These are phyloP conservation scores for Ceyx margarethae DNA, from an alignment of 2,113 vertebrate species.

Conservation along the genomic window DNA sequence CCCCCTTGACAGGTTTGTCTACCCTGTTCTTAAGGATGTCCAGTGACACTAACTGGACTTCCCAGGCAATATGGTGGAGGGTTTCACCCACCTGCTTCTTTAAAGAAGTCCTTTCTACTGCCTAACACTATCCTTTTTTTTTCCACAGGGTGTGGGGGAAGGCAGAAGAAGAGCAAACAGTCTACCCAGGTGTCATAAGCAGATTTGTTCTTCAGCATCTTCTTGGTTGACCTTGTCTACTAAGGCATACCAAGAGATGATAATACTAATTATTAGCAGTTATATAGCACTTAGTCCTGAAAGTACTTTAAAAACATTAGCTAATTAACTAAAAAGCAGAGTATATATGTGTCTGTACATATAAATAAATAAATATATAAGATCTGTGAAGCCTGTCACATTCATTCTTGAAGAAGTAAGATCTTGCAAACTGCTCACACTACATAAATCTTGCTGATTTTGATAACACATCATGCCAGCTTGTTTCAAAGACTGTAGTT, in stretches of 20 bases:
- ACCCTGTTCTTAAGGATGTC: neutral
- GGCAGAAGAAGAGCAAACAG: neutral
- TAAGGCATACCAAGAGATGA: conserved; percentile 20
- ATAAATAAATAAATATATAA: conserved; percentile 35
- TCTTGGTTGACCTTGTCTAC: conserved; percentile 42
- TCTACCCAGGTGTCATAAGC: neutral
- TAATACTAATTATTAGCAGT: conserved; percentile 52
- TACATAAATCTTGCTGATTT: neutral
- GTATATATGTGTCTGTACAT: conserved; percentile 31
- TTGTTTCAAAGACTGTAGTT: neutral
- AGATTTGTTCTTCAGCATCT: neutral
- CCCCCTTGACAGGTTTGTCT: neutral
- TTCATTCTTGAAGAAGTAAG: neutral
- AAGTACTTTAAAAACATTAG: conserved; percentile 58
- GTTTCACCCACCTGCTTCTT: neutral
- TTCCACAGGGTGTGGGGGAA: too few relatives aligned
- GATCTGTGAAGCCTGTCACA: conserved; percentile 39
- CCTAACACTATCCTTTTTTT: neutral
- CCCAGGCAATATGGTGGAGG: neutral
- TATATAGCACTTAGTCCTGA: conserved; percentile 51
- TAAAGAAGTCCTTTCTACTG: neutral
- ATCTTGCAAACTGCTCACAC: neutral
- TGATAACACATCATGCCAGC: neutral
- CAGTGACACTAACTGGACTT: neutral
- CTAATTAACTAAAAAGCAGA: conserved; percentile 58